phyloP scores from a whole-genome alignment of 2,888 invertebrate species.

The Branchipolynoe longqiensis region DNA sequence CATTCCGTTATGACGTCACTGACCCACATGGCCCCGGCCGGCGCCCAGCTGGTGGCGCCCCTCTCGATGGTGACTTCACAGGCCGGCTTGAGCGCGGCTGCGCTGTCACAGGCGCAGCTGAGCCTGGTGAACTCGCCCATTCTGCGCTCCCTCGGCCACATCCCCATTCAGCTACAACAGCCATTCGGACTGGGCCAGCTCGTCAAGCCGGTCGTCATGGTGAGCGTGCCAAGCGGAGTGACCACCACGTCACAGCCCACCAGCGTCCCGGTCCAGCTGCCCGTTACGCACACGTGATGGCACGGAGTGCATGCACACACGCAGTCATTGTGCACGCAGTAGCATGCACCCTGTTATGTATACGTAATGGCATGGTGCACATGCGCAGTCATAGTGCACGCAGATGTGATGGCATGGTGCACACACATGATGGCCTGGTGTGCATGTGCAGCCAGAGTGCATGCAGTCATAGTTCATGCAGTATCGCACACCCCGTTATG shows the following conservation, averaged over 20 bases:
- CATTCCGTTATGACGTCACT: neutral
- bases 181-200: constrained; percentile 36
- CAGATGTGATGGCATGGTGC: too few species aligned
- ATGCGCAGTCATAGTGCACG: too few species aligned
- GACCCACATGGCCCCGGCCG: constrained; percentile 6
- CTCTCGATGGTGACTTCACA: neutral
- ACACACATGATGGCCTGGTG: too few species aligned
- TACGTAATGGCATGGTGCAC: too few species aligned
- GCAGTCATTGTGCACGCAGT: too few species aligned
- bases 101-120: neutral
- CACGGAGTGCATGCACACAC: too few species aligned
- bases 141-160: constrained; percentile 51
- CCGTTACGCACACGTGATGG: constrained; percentile 44
- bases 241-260: constrained; percentile 25
- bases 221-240: constrained; percentile 38
- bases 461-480: too few species aligned
- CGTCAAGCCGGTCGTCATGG: constrained; percentile 51
- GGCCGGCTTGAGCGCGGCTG: neutral
- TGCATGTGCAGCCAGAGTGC: too few species aligned
- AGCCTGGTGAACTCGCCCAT: constrained; percentile 50
- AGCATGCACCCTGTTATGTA: too few species aligned
- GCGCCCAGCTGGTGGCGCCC: constrained; percentile 19
- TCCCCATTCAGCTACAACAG: constrained; percentile 59
- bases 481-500: too few species aligned
- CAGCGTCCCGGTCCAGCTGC: constrained; percentile 44